Evolutionary conservation across 1,140 invertebrate species (phyloP).

Genomic region (Metopolophium dirhodum): DNA sequence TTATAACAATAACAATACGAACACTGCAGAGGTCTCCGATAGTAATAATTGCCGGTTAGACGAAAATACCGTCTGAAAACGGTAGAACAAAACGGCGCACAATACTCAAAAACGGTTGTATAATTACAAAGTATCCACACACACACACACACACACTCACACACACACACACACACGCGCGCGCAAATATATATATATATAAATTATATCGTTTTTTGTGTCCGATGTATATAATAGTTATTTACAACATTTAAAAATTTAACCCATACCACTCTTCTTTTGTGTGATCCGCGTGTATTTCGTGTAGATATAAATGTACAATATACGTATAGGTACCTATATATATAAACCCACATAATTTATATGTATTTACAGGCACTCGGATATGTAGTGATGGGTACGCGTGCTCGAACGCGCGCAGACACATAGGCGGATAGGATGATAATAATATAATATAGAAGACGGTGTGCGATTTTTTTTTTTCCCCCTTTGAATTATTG

Average conservation of each 20-base stretch:
- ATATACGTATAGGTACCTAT: too few species aligned
- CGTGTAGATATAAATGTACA: too few species aligned
- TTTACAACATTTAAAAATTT: not conserved
- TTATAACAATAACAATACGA: slow-evolving; percentile 42
- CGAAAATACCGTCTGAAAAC: slow-evolving; percentile 34
- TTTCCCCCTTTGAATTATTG: slow-evolving; percentile 21
- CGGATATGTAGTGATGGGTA: not conserved
- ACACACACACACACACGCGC: too few species aligned
- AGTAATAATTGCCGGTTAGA: slow-evolving; percentile 51
- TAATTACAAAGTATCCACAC: slow-evolving; percentile 35
- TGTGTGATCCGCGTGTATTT: not conserved
- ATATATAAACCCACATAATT: too few species aligned
- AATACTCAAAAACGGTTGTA: slow-evolving; percentile 12
- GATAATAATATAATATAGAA: not conserved
- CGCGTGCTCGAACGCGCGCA: not conserved
- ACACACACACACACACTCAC: too few species aligned
- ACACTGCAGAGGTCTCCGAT: not conserved
- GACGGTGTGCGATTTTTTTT: slow-evolving; percentile 1
- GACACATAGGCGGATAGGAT: not conserved
- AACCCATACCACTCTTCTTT: not conserved
- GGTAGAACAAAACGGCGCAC: slow-evolving; percentile 42
- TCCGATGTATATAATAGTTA: not conserved
- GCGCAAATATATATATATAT: not conserved
- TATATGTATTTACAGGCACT: not conserved
- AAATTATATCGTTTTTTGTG: not conserved